Evolutionary conservation across 1,140 invertebrate genomes (phyloP).

Genomic region (Hylaeus volcanicus): DNA sequence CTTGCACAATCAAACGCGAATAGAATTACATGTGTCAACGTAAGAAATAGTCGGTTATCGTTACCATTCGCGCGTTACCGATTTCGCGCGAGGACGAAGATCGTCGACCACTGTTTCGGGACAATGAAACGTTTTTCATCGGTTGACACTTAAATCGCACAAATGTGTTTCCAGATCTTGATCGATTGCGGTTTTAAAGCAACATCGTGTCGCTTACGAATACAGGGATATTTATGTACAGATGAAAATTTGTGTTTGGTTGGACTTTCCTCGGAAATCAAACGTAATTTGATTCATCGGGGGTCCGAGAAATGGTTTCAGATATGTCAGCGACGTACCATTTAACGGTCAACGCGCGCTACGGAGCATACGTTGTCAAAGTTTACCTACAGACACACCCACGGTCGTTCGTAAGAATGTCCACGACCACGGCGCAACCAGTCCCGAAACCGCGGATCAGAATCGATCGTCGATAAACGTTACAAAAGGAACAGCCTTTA

Average conservation of each 20-base stretch:
- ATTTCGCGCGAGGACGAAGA: neutral
- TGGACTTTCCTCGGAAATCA: no score
- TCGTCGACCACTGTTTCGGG: neutral
- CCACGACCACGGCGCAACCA: neutral
- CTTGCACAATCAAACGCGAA: neutral
- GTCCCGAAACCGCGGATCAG: neutral
- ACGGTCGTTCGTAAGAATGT: neutral
- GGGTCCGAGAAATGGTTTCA: neutral
- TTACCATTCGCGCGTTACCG: neutral
- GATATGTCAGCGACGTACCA: neutral
- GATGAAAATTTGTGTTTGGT: no score
- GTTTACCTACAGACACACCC: neutral
- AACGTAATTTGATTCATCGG: no score
- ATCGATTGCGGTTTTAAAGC: no score
- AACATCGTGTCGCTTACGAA: no score
- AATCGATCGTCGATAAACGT: constrained; percentile 27
- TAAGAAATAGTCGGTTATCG: neutral
- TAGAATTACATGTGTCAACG: neutral
- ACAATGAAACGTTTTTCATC: neutral
- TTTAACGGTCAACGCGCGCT: neutral
- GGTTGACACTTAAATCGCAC: constrained; percentile 7
- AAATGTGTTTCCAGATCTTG: neutral
- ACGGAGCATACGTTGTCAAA: constrained; percentile 3
- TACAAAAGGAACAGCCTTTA: constrained; percentile 56
- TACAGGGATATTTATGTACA: no score